Evolutionary conservation across 2,797 vertebrate species (phyloP), one percentile per base, ranked within the genome.

Genomic region (Coilia nasus): DNA sequence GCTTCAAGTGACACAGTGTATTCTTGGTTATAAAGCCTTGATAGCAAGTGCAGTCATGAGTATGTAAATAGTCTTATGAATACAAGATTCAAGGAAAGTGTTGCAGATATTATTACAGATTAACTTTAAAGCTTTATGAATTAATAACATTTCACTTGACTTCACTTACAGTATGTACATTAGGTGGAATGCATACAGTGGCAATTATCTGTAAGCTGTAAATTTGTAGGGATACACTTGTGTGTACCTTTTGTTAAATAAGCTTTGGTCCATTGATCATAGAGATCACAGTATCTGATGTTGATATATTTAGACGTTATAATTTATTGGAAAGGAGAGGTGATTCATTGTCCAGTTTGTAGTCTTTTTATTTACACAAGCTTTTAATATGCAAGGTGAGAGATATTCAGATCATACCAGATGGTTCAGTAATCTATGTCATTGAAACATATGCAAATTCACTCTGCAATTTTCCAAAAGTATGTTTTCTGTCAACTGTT

Each of bases 391-490:
- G 84, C 87, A 86, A 89, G 86, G 89, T 89, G 75, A 88, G 88
- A 87, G 82, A 87, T 83, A 81, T 59, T 87, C 56, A 83, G 81
- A 85, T 64, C 57, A 81, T 62, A 88, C 84, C 90, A 91, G 90
- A 90, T 91, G 88, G 90, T 84, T 81, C 47, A 85, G 87, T 87
- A 87, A 91, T 92, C 90, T 91, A 90, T 88, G 84, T 78, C 88
- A 88, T 88, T 89, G 88, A 89, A 92, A 90, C 90, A 91, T 90
- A 91, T 90, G 91, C 89, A 92, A 91, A 91, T 91, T 50, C 86
- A 87, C 78, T 85, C 85, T 84, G 84, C 84, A 84, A 85, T 90
- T 47, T 88, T 87, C 86, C 85, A 84, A 81, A 83, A 81, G 57
- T 83, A 62, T 88, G 87, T 87, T 88, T 89, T 83, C 85, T 82